Base-by-base conservation (phyloP, 2,797 vertebrate species). In the Atherinosoma microstoma region DNA sequence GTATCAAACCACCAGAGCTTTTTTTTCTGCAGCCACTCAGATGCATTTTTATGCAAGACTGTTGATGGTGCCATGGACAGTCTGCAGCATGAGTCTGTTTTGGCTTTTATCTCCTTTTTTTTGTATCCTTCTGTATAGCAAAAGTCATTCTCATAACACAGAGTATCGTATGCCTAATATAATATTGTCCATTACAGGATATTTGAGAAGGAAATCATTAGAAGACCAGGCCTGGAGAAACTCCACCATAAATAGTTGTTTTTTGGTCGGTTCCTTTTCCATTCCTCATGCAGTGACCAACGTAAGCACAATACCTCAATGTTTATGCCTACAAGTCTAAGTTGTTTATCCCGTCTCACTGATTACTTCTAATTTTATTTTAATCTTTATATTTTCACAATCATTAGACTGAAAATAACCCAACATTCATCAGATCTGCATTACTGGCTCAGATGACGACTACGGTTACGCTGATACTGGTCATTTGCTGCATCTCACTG, bases 121-220 rank as follows among this genome's bases (percentile, higher is more conserved):
- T n/a, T 42, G 42, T 2, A 4, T 53, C 13, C 10, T 29, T 40
- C 16, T 22, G 32, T 40, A 8, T 47, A 68, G 64, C 49, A 22
- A 11, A 18, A 83, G 66, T 60, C 75, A 54, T 85, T 79, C 58
- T 66, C 53, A 61, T 84, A 51, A 57, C 51, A 38, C 66, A 27
- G 24, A 60, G 53, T 30, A 65, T 59, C 67, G 49, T 36, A 71
- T 58, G 64, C 40, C 62, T 87, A 79, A 88, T 77, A 60, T 61
- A 60, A 85, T 87, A 87, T 69, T 36, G 64, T 75, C 84, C 70
- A 88, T 83, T 85, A 73, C 22, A 42, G 49, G 89, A 85, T 67
- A 93, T 87, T 80, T 73, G 86, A 92, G 90, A 82, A 82, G 87
- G 80, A 90, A 89, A 80, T 86, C 63, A 76, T 88, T 88, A 85